Percentiles rank a stretch among this genome's conserved stretches.
These are phyloP conservation scores for Drosophila maculinotata DNA, from an alignment of 2,888 invertebrate species.

Conservation along the genomic window DNA sequence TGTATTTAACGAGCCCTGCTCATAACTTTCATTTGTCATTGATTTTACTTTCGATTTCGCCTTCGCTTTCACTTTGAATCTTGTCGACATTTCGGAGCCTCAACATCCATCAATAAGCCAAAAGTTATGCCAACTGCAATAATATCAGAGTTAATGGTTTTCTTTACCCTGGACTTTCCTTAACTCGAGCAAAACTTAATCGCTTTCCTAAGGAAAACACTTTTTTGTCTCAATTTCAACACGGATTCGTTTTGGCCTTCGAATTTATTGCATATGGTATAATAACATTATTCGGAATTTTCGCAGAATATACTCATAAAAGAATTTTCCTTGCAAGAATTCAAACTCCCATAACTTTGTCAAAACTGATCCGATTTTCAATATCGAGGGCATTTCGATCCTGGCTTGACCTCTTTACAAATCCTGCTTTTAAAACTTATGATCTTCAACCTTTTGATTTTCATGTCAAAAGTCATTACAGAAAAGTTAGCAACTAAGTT, in stretches of 20 bases:
- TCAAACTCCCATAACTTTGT: too few species aligned
- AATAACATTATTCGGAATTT: background rate
- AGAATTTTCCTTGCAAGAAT: too few species aligned
- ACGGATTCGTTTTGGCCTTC: background rate
- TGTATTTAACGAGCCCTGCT: slow-evolving; percentile 37
- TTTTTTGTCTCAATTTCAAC: background rate
- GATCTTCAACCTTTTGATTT: too few species aligned
- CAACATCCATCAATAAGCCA: slow-evolving; percentile 12
- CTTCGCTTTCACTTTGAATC: slow-evolving; percentile 12
- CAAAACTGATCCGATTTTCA: too few species aligned
- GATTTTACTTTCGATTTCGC: slow-evolving; percentile 21
- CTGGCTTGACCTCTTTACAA: too few species aligned
- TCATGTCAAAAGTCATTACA: too few species aligned
- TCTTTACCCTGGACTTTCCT: too few species aligned
- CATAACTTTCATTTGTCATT: slow-evolving; percentile 60
- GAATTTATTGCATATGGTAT: background rate
- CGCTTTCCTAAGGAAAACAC: background rate
- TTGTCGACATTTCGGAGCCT: slow-evolving; percentile 24
- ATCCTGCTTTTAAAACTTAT: too few species aligned
- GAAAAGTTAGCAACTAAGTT: too few species aligned
- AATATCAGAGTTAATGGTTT: background rate
- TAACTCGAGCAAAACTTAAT: background rate
- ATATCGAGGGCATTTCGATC: too few species aligned
- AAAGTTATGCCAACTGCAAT: slow-evolving; percentile 16
- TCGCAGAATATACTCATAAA: too few species aligned